Base-by-base conservation (phyloP, 2,797 vertebrate genomes). In the Ara ararauna region DNA sequence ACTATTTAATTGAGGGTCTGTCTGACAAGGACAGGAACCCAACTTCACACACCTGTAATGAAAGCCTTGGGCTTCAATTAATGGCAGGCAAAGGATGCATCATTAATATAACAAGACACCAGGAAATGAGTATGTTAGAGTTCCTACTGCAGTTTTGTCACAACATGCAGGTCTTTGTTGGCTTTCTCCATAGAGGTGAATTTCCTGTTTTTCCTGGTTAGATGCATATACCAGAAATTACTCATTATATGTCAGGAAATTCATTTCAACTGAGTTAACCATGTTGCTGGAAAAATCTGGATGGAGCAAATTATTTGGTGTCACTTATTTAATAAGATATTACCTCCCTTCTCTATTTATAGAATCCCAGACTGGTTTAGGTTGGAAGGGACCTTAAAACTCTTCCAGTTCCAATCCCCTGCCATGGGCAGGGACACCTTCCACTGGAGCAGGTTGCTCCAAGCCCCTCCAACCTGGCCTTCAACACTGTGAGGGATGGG, bases 151-250 rank as follows among this genome's bases (percentile, higher is more conserved):
- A 84, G 82, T 78, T 94, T 90, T 36, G 81, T 68, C 68, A 47
- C 82, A 85, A 92, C 66, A 83, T 0, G 0, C 11, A 72, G n/a
- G 68, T 85, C 89, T 94, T 94, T 87, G 72, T 58, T 83, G 77
- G 53, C 53, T 89, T 90, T 94, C 74, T 87, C 61, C 78, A 78
- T 6, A 67, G 93, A 93, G 34, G 64, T 91, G 86, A 89, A 90
- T 93, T 96, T 96, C 93, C 90, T 95, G 92, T 70, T 94, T 95
- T 93, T 89, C 68, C 68, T 84, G 47, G 68, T 93, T 80, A 89
- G 96, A 94, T 89, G 72, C 94, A 95, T 92, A 87, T 78, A 93
- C 84, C 81, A 97, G 92, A 92, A 94, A 96, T 95, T 78, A 87
- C 85, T 96, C 88, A 90, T 73, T 94, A 87, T 75, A 89, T 51